A percentile compares a stretch with the other conserved stretches of the same genome.
Evolutionary conservation across 2,797 vertebrate species (phyloP).

Genomic region (Notolepis coatsorum): DNA sequence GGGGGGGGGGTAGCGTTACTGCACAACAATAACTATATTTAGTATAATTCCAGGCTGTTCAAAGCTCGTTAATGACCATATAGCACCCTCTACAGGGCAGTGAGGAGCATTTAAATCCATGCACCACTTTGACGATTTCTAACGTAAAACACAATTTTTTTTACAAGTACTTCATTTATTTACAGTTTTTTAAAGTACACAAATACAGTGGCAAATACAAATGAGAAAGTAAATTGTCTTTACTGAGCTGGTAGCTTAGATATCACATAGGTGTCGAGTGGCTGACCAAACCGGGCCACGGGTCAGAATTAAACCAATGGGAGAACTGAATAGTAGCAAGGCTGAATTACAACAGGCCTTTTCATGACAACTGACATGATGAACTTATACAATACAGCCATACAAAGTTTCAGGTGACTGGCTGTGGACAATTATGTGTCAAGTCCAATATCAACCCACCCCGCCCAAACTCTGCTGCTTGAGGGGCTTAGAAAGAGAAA

Average conservation of each 20-base stretch:
- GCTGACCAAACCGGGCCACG: slow-evolving; percentile 44
- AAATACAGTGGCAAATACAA: slow-evolving; percentile 87
- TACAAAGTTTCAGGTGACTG: neutral
- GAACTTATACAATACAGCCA: slow-evolving; percentile 9
- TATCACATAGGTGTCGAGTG: slow-evolving; percentile 62
- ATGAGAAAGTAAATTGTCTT: slow-evolving; percentile 69
- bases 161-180: slow-evolving; percentile 93
- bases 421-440: neutral
- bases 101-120: neutral
- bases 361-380: slow-evolving; percentile 17
- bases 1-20: too few species aligned
- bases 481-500: neutral
- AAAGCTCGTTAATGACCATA: neutral
- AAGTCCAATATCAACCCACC: neutral
- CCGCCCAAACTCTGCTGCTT: neutral
- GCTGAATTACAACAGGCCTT: slow-evolving; percentile 20
- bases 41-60: neutral
- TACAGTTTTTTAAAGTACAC: slow-evolving; percentile 91
- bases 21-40: too few species aligned
- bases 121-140: too few species aligned
- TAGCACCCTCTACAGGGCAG: neutral
- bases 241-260: slow-evolving; percentile 74
- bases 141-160: neutral
- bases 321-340: slow-evolving; percentile 21
- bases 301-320: slow-evolving; percentile 38